These are phyloP conservation scores for Pipistrellus nathusii DNA, from an alignment of 2,797 vertebrate species.

Conservation along the genomic window DNA sequence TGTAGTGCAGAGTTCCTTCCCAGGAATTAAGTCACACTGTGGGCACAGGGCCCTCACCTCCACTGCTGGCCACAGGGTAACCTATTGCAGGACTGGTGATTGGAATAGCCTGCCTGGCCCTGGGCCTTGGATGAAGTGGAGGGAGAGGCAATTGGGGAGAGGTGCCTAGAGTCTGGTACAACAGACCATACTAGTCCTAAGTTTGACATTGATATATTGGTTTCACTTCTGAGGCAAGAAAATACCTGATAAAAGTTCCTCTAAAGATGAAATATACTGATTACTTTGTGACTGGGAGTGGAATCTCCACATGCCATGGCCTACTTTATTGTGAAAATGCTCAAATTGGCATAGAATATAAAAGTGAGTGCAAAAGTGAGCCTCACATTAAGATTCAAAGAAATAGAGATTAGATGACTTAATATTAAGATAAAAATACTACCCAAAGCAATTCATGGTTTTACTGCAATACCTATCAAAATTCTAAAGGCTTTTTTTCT, in stretches of 20 bases:
- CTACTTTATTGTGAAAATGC: constrained; percentile 91
- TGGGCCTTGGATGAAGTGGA: background rate
- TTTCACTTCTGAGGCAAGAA: constrained; percentile 91
- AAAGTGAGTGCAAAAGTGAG: constrained; percentile 85
- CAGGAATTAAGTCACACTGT: background rate
- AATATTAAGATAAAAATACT: constrained; percentile 12
- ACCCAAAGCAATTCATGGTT: background rate
- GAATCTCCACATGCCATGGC: constrained; percentile 91
- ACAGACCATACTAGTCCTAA: constrained; percentile 66
- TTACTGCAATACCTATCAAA: background rate
- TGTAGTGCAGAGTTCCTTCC: background rate
- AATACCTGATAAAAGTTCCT: constrained; percentile 93
- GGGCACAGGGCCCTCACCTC: background rate
- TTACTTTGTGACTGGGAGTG: constrained; percentile 92
- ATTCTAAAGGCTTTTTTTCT: background rate
- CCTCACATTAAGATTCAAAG: constrained; percentile 89
- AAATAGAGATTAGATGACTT: background rate
- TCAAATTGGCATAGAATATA: constrained; percentile 85
- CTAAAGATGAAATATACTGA: constrained; percentile 90
- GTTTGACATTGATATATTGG: constrained; percentile 89
- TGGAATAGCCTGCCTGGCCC: background rate
- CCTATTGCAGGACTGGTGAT: background rate
- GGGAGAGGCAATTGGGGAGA: background rate
- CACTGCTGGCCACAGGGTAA: background rate
- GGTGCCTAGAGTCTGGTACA: background rate